phyloP scores from a whole-genome alignment of 1,140 invertebrate species.

The Lepidurus couesii region DNA sequence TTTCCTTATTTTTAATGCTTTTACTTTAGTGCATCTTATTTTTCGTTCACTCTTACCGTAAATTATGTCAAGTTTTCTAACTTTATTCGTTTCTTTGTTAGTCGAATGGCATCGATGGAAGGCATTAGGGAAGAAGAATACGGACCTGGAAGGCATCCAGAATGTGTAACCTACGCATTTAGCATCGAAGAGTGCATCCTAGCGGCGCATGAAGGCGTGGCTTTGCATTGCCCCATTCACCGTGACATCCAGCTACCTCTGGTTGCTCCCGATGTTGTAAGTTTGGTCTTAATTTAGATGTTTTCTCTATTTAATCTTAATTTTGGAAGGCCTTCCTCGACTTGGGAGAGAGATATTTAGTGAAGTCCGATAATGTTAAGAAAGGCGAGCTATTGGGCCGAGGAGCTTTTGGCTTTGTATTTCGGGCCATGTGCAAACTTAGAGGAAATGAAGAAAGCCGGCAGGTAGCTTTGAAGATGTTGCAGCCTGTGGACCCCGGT shows the following conservation, averaged over 20 bases:
- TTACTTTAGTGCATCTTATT: too few species aligned
- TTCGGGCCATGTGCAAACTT: constrained; percentile 68
- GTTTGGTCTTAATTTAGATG: constrained; percentile 40
- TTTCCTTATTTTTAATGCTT: too few species aligned
- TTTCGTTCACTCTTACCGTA: too few species aligned
- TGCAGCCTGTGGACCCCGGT: constrained; percentile 87
- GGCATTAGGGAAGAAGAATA: constrained; percentile 52
- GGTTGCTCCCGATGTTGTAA: constrained; percentile 75
- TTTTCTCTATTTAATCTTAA: constrained; percentile 25
- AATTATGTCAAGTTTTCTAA: not conserved
- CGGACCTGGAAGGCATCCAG: constrained; percentile 43
- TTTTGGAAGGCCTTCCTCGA: constrained; percentile 70
- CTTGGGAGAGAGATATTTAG: constrained; percentile 68
- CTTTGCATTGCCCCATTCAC: constrained; percentile 66
- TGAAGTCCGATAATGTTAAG: constrained; percentile 71
- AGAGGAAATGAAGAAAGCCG: constrained; percentile 50
- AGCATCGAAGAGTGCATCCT: constrained; percentile 89
- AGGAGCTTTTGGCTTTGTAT: constrained; percentile 96
- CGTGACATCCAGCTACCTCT: constrained; percentile 62
- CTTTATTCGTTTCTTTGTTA: constrained; percentile 45
- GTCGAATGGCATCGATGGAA: constrained; percentile 73
- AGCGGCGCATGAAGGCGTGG: constrained; percentile 61
- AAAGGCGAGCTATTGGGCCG: constrained; percentile 62
- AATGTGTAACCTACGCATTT: constrained; percentile 48
- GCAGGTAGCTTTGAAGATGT: constrained; percentile 91